A percentile compares a stretch with the other conserved stretches of the same genome.
Conservation (phyloP, 1,140 invertebrate species). For the Plectrocnemia conspersa region DNA sequence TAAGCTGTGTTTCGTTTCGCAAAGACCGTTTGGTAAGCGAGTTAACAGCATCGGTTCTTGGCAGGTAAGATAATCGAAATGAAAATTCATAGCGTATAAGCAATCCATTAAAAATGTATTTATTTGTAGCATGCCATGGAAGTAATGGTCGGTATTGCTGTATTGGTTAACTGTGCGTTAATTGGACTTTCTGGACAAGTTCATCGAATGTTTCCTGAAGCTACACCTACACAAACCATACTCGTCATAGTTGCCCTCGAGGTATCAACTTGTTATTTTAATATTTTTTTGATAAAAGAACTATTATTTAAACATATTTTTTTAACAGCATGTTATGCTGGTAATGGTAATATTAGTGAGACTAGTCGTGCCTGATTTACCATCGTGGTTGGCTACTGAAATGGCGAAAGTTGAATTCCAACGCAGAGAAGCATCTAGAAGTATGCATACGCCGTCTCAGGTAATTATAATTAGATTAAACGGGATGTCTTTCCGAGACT, state of each 20-base stretch:
- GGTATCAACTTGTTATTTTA: slow-evolving; percentile 44
- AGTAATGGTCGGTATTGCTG: slow-evolving; percentile 87
- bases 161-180: slow-evolving; percentile 91
- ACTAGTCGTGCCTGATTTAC: slow-evolving; percentile 86
- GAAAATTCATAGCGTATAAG: slow-evolving; percentile 39
- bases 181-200: slow-evolving; percentile 89
- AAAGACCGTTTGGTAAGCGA: slow-evolving; percentile 85
- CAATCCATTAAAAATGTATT: no score
- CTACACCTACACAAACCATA: slow-evolving; percentile 80
- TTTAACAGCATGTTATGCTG: slow-evolving; percentile 77
- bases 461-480: slow-evolving; percentile 8
- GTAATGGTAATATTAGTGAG: slow-evolving; percentile 74
- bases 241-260: slow-evolving; percentile 81
- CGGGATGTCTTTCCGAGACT: not conserved
- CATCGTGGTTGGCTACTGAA: slow-evolving; percentile 84
- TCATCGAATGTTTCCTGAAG: slow-evolving; percentile 79
- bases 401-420: slow-evolving; percentile 83
- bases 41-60: slow-evolving; percentile 95
- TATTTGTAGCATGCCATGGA: slow-evolving; percentile 79
- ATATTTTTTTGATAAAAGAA: slow-evolving; percentile 3
- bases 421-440: slow-evolving; percentile 48
- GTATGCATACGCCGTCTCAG: slow-evolving; percentile 32
- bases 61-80: slow-evolving; percentile 64
- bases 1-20: slow-evolving; percentile 91
- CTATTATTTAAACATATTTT: slow-evolving; percentile 2